Base-by-base conservation (phyloP, 1,140 invertebrate species). In the Galleria mellonella region DNA sequence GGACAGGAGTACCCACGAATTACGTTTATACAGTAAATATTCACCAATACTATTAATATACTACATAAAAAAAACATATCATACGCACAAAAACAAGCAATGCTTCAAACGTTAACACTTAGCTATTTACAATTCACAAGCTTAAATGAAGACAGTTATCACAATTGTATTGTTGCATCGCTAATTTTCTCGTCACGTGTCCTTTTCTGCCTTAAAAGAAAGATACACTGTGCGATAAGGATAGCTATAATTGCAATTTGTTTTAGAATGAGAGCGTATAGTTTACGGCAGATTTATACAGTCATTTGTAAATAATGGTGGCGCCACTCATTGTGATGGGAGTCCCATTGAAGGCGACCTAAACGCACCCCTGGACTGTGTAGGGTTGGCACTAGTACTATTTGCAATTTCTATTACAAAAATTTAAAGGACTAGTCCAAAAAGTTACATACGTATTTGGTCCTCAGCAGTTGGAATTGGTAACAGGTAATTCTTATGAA, bases 291-390 rank as follows among this genome's bases (percentile, higher is more conserved):
- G 72, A 72, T 74, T 72, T 70, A 77, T 77, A 62, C 73, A 55
- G 56, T 77, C 73, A 77, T 77, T 77, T 74, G 73, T 77, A 72
- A 77, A 74, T 74, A 77, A 77, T 72, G 66, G 68, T 70, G 73
- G 68, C 71, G 73, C 73, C 73, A 72, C 60, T 71, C 71, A 72
- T 77, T 72, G 71, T 74, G 62, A 77, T 72, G 55, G 54, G 57
- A 67, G 54, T 68, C 48, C 60, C 53, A 77, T 77, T 74, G 68
- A 70, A 49, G 65, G 35, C 67, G 70, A 76, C 67, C 70, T 64
- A 62, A 62, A 61, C 64, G 60, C 64, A 53, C 54, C 47, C 39
- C 32, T 31, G 29, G 10, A 9, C 3, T 6, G 29, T 47, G 23
- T 51, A 67, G 65, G 65, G 62, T 11, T 67, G 60, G 0, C 39